These are phyloP conservation scores for Vulpes lagopus DNA, from an alignment of 2,113 vertebrate species.

Conservation along the genomic window DNA sequence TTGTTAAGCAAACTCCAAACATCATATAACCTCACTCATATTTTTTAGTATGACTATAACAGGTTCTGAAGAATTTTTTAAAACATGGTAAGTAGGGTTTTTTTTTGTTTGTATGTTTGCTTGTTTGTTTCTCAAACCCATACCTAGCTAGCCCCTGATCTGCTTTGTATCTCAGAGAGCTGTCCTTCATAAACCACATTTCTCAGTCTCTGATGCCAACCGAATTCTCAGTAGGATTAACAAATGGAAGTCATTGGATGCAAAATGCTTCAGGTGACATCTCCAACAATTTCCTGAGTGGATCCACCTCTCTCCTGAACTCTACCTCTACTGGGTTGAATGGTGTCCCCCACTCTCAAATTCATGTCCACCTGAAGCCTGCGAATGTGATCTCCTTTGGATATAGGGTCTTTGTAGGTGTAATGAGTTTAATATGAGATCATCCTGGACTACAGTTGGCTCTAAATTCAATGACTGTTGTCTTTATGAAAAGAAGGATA, in stretches of 20 bases:
- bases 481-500: not conserved
- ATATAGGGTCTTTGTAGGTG: not conserved
- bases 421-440: not conserved
- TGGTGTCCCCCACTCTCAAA: not conserved
- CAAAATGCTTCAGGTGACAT: conserved; percentile 11
- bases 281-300: not conserved
- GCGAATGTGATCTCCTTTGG: not conserved
- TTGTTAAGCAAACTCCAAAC: not conserved
- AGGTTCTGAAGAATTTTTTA: conserved; percentile 40
- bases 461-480: not conserved
- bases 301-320: not conserved
- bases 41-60: not conserved
- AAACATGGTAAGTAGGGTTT: not conserved
- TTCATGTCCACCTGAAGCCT: not conserved
- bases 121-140: conserved; percentile 32
- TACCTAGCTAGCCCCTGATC: not conserved
- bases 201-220: not conserved
- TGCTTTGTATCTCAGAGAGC: conserved; percentile 8
- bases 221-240: not conserved
- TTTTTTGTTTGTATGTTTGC: not conserved
- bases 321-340: not conserved
- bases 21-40: not conserved
- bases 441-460: not conserved
- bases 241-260: not conserved
- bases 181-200: not conserved